phyloP scores from a whole-genome alignment of 2,888 invertebrate genomes.

The Sisyra nigra region DNA sequence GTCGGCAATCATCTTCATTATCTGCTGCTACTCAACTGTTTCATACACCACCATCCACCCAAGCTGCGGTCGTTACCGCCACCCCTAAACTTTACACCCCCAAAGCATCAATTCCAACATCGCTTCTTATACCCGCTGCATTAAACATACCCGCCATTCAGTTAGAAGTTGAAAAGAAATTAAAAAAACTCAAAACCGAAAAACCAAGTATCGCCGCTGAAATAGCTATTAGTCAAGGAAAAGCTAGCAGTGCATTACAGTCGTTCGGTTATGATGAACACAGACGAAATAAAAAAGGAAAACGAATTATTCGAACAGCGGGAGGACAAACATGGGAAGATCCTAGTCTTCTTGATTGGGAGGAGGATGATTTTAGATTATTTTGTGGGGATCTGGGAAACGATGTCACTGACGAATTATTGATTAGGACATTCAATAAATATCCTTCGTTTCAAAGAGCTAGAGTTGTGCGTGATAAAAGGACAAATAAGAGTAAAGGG shows the following conservation, averaged over 20 bases:
- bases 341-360: constrained; percentile 84
- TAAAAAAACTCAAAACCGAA: constrained; percentile 46
- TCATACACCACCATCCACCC: constrained; percentile 22
- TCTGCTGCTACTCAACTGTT: constrained; percentile 22
- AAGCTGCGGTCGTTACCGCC: constrained; percentile 49
- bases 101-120: constrained; percentile 25
- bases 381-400: constrained; percentile 99
- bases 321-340: constrained; percentile 97
- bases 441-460: constrained; percentile 87
- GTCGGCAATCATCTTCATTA: constrained; percentile 26
- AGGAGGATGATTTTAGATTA: constrained; percentile 94
- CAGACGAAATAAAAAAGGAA: constrained; percentile 19
- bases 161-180: constrained; percentile 37
- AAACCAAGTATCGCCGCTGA: constrained; percentile 47
- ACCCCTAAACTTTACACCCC: constrained; percentile 53
- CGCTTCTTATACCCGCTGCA: constrained; percentile 17
- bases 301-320: constrained; percentile 72
- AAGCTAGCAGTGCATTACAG: constrained; percentile 38
- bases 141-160: constrained; percentile 37
- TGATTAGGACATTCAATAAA: constrained; percentile 91
- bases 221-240: constrained; percentile 44
- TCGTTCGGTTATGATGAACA: constrained; percentile 37
- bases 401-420: constrained; percentile 93
- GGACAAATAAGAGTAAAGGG: constrained; percentile 96
- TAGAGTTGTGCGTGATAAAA: constrained; percentile 88